phyloP scores from a whole-genome alignment of 2,113 vertebrate genomes.

The Ochotona curzoniae region DNA sequence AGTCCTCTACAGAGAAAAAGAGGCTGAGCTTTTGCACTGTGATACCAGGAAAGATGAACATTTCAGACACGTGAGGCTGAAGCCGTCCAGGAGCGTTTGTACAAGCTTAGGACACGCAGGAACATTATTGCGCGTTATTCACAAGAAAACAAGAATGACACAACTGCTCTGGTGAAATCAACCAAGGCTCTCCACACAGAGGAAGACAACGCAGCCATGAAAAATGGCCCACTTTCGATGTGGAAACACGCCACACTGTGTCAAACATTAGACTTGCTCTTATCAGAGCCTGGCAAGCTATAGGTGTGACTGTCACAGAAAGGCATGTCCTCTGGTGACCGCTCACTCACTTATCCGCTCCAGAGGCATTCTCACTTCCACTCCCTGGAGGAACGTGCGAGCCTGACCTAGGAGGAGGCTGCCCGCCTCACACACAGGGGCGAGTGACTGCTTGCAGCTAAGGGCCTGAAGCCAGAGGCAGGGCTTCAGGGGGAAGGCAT shows the following conservation, averaged over 20 bases:
- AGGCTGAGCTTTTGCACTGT: not conserved
- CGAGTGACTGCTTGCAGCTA: not conserved
- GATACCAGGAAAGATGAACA: not conserved
- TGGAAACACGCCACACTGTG: not conserved
- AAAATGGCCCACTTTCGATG: not conserved
- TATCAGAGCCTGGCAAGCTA: not conserved
- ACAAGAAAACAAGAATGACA: not conserved
- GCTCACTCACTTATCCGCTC: not conserved
- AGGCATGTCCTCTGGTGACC: not conserved
- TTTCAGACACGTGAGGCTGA: not conserved
- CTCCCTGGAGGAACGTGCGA: not conserved
- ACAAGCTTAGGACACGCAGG: not conserved
- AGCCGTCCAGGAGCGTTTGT: not conserved
- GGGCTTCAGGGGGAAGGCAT: not conserved
- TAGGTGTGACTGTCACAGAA: not conserved
- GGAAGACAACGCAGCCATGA: not conserved
- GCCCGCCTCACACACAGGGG: not conserved
- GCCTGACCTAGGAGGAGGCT: not conserved
- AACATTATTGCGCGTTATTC: constrained; percentile 7
- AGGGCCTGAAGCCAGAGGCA: not conserved
- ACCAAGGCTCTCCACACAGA: not conserved
- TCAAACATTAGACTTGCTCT: not conserved
- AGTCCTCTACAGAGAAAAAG: not conserved
- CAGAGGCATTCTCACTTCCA: not conserved
- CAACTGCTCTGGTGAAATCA: not conserved